Evolutionary conservation across 2,113 vertebrate species (phyloP).

Genomic region (Seriola quinqueradiata): DNA sequence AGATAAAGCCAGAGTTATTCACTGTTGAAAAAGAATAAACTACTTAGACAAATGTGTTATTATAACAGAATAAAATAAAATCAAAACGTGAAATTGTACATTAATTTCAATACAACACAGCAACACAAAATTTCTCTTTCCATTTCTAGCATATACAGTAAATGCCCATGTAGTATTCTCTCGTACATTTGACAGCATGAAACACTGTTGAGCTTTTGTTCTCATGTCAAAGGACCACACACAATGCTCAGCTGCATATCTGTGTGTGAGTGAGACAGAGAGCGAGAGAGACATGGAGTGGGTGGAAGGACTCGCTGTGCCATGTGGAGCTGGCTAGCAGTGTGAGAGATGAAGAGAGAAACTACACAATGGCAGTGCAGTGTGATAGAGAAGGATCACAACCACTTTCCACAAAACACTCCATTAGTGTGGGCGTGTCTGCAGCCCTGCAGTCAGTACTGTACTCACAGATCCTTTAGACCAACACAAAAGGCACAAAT

Average conservation of each 20-base stretch:
- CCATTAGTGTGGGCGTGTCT: slow-evolving; percentile 71
- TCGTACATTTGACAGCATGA: slow-evolving; percentile 62
- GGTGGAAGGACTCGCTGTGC: slow-evolving; percentile 75
- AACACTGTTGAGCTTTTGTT: slow-evolving; percentile 69
- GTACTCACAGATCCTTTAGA: slow-evolving; percentile 47
- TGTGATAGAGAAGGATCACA: slow-evolving; percentile 57
- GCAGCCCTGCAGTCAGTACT: slow-evolving; percentile 56
- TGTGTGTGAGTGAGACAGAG: slow-evolving; percentile 51
- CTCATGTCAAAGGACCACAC: slow-evolving; percentile 72
- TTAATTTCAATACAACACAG: slow-evolving; percentile 12
- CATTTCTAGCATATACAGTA: slow-evolving; percentile 55
- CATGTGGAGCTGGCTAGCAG: slow-evolving; percentile 69
- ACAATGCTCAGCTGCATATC: slow-evolving; percentile 69
- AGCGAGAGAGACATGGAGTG: slow-evolving; percentile 68
- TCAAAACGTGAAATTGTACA: not conserved
- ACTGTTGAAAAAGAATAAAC: slow-evolving; percentile 5
- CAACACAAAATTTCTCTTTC: slow-evolving; percentile 28
- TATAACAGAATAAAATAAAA: slow-evolving; percentile 6
- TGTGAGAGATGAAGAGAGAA: slow-evolving; percentile 50
- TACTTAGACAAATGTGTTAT: not conserved
- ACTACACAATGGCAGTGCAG: slow-evolving; percentile 57
- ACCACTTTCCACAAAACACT: slow-evolving; percentile 69
- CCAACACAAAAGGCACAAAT: slow-evolving; percentile 26
- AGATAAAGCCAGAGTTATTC: not conserved
- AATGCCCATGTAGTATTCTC: slow-evolving; percentile 44